A percentile compares a stretch with the other conserved stretches of the same genome.
These are phyloP conservation scores for Macroglossus sobrinus DNA, from an alignment of 2,113 vertebrate genomes.

Conservation along the genomic window DNA sequence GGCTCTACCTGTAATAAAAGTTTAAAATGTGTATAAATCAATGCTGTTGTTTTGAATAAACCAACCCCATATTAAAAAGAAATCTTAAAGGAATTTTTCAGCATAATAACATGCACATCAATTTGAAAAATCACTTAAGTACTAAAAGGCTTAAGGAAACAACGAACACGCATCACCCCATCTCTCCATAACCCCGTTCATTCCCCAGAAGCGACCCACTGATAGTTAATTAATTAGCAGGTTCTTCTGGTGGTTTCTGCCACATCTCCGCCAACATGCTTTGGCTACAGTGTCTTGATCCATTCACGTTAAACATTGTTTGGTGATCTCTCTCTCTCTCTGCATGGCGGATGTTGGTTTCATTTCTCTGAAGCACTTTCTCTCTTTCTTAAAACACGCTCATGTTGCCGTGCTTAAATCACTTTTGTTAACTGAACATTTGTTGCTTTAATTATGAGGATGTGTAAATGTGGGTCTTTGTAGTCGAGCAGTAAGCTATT, in stretches of 20 bases:
- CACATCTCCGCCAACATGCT: background rate
- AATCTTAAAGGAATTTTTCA: background rate
- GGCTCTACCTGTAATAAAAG: slow-evolving; percentile 24
- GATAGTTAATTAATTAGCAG: background rate
- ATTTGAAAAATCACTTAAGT: slow-evolving; percentile 32
- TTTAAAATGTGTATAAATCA: slow-evolving; percentile 30
- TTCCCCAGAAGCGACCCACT: background rate
- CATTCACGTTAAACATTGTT: background rate
- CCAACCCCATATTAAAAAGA: background rate
- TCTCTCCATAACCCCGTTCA: background rate
- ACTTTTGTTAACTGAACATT: background rate
- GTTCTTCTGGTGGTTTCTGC: background rate
- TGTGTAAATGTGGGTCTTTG: background rate
- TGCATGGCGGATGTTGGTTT: background rate
- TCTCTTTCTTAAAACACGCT: background rate
- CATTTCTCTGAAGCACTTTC: background rate
- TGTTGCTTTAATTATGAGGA: background rate
- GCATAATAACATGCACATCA: background rate
- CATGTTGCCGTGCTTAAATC: background rate
- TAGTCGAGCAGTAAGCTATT: background rate
- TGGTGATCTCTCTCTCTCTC: background rate
- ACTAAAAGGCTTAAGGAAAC: slow-evolving; percentile 4
- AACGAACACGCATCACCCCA: accelerated
- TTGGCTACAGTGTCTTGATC: background rate
- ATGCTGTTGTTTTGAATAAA: slow-evolving; percentile 19